Percentiles rank a stretch among this genome's conserved stretches.
phyloP scores from a whole-genome alignment of 2,113 vertebrate species.

The Ophthalmolycus amberensis region DNA sequence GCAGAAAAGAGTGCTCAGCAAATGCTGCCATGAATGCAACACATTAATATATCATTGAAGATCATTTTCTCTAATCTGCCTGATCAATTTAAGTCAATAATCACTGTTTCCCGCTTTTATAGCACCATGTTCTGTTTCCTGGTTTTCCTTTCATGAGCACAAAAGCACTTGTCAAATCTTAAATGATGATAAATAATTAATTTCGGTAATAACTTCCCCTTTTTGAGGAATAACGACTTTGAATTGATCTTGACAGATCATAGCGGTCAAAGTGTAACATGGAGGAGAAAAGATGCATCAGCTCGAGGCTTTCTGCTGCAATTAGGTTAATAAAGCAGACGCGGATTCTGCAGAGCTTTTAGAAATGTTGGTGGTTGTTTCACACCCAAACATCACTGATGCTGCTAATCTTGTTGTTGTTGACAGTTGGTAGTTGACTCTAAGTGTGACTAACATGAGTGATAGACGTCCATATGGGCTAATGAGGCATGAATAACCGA shows the following conservation, averaged over 20 bases:
- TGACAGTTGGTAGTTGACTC: conserved; percentile 7
- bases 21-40: neutral
- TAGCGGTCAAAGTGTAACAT: neutral
- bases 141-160: conserved; percentile 14
- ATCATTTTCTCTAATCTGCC: neutral
- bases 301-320: neutral
- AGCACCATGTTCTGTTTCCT: neutral
- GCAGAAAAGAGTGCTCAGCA: neutral
- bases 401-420: neutral
- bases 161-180: conserved; percentile 43
- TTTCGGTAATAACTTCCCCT: neutral
- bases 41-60: neutral
- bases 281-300: neutral
- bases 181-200: conserved; percentile 55
- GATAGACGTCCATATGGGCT: conserved; percentile 24
- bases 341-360: neutral
- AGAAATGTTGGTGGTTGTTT: conserved; percentile 14
- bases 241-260: conserved; percentile 34
- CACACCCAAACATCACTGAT: neutral
- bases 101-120: neutral
- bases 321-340: conserved; percentile 37
- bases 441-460: conserved; percentile 44
- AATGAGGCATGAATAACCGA: conserved; percentile 62
- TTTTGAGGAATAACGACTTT: conserved; percentile 35
- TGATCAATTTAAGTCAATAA: conserved; percentile 11